phyloP scores from a whole-genome alignment of 1,140 invertebrate species.

The Drosophila orosa region DNA sequence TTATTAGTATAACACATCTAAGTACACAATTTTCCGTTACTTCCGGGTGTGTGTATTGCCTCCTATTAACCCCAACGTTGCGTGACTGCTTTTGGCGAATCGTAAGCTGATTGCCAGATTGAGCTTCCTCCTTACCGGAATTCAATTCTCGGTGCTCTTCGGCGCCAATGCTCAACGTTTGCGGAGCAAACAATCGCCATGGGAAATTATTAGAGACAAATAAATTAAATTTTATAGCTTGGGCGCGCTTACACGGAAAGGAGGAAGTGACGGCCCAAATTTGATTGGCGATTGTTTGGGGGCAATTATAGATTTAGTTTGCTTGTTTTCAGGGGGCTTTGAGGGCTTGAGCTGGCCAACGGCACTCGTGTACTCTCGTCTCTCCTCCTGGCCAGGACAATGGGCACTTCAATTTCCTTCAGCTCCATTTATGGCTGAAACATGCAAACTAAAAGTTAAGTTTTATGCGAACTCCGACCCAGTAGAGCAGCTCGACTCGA shows the following conservation, averaged over 20 bases:
- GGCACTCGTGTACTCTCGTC: conserved; percentile 19
- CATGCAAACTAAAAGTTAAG: conserved; percentile 79
- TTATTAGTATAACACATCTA: not conserved
- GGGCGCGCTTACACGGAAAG: conserved; percentile 56
- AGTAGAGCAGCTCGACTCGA: conserved; percentile 26
- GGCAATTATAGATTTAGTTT: conserved; percentile 78
- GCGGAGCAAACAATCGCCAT: conserved; percentile 76
- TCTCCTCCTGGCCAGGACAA: conserved; percentile 28
- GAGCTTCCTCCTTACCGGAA: not conserved
- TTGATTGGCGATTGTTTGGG: conserved; percentile 73
- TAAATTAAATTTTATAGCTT: conserved; percentile 81
- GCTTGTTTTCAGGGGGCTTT: conserved; percentile 36
- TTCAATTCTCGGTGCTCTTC: conserved; percentile 1
- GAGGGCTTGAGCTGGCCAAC: conserved; percentile 38
- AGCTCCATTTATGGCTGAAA: conserved; percentile 70
- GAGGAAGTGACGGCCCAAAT: conserved; percentile 33
- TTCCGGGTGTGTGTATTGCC: not conserved
- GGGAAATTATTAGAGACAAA: conserved; percentile 82
- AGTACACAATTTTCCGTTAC: not conserved
- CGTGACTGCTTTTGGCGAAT: conserved; percentile 2
- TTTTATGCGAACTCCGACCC: conserved; percentile 53
- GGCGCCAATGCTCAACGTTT: conserved; percentile 21
- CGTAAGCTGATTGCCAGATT: not conserved
- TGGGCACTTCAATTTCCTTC: conserved; percentile 68
- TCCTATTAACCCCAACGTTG: conserved; percentile 4